Evolutionary conservation across 2,797 vertebrate species (phyloP), one percentile per base, ranked within the genome.

Genomic region (Avahi laniger): DNA sequence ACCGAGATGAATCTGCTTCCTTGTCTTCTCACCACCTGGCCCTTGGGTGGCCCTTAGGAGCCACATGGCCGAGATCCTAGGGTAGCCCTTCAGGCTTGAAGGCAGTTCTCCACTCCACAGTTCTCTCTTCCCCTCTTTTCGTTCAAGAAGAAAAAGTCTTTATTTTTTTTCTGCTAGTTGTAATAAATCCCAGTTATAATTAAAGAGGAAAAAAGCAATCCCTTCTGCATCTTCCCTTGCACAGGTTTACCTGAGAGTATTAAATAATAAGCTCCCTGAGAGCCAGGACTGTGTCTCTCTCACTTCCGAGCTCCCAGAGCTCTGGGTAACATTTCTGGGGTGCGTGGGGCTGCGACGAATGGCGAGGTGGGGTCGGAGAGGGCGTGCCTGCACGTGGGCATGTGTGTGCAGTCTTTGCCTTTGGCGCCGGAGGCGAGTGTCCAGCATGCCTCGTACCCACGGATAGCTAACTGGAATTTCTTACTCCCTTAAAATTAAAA

Each of bases 401-500:
- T 2, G 1, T 3, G 10, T 0, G 4, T 6, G n/a, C 4, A 0
- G 11, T 57, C 41, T 67, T 92, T 84, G 46, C n/a, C 41, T 92
- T 43, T 90, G 76, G 33, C 69, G 22, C 76, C 48, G 83, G 61
- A 75, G 22, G 11, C 17, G 24, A 92, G 54, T 57, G 69, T 65
- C 20, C 61, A 65, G 15, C 30, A 43, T 14, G 75, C 26, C 20
- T 43, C 43, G 14, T 43, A 57, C 41, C 17, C 18, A 61, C 73
- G 14, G 70, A 75, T 2, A 81, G 33, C 50, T 92, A 14, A 63
- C 0, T 78, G n/a, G 57, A 91, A 59, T 92, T 54, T 97, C 72
- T 87, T 89, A 28, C 41, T 28, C 12, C 61, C 30, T 72, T 69
- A 79, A 93, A 93, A 85, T 57, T 83, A 72, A 94, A 92, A 88